phyloP scores from a whole-genome alignment of 2,888 invertebrate genomes.

The Margaritifera margaritifera region DNA sequence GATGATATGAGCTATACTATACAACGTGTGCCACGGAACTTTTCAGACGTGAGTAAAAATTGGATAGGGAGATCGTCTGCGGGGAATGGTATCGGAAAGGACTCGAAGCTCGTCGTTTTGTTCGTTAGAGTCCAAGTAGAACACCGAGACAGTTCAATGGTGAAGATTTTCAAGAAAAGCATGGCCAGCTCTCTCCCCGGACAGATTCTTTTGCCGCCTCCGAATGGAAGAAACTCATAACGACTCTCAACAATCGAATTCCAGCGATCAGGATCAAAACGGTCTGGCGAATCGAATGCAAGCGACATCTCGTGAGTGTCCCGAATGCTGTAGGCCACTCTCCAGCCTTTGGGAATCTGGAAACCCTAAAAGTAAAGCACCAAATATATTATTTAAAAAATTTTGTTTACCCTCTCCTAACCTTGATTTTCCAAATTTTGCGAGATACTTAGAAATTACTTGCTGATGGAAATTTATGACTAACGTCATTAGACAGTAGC shows the following conservation, averaged over 20 bases:
- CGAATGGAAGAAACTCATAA: conserved; percentile 64
- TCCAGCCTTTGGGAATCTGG: conserved; percentile 68
- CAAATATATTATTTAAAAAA: no score
- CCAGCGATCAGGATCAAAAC: conserved; percentile 66
- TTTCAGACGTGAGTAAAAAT: conserved; percentile 15
- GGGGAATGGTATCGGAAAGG: conserved; percentile 60
- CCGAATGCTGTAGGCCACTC: conserved; percentile 62
- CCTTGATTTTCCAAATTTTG: no score
- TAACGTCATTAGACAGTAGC: no score
- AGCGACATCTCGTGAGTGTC: conserved; percentile 62
- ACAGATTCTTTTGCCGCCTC: conserved; percentile 63
- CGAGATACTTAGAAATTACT: no score
- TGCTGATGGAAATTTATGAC: no score
- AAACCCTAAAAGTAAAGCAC: conserved; percentile 53
- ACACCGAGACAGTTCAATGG: conserved; percentile 55
- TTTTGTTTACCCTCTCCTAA: no score
- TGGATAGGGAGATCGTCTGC: conserved; percentile 53
- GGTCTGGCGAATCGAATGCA: conserved; percentile 38
- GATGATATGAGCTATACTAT: no score
- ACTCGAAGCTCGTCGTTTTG: conserved; percentile 42
- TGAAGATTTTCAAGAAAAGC: conserved; percentile 58
- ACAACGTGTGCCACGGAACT: not conserved
- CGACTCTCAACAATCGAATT: conserved; percentile 26
- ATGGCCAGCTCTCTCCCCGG: conserved; percentile 65
- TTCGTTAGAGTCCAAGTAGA: conserved; percentile 58